Evolutionary conservation across 2,797 vertebrate species (phyloP).

Genomic region (Hemibagrus guttatus): DNA sequence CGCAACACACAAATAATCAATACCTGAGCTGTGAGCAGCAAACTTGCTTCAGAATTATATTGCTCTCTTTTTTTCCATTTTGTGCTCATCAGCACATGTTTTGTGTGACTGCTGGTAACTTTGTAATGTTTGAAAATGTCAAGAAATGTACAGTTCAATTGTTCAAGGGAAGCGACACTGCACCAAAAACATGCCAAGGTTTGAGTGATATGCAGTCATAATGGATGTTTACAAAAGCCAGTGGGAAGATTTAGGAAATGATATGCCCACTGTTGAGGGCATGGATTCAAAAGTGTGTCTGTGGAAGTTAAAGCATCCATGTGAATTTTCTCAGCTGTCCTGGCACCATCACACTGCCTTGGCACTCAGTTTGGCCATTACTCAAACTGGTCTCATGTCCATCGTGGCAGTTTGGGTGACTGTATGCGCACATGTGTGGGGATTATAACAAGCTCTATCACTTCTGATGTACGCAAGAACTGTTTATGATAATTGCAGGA

Average conservation of each 20-base stretch:
- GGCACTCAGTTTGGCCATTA: constrained; percentile 39
- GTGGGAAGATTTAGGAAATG: constrained; percentile 12
- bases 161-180: constrained; percentile 79
- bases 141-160: constrained; percentile 86
- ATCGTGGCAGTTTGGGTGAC: constrained; percentile 43
- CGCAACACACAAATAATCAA: constrained; percentile 99
- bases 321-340: constrained; percentile 63
- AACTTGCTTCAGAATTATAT: constrained; percentile 99
- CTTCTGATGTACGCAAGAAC: background rate
- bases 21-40: constrained; percentile 88
- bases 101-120: constrained; percentile 83
- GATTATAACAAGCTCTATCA: background rate
- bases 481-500: background rate
- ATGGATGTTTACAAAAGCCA: constrained; percentile 22
- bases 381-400: constrained; percentile 41
- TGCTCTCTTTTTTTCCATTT: constrained; percentile 91
- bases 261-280: constrained; percentile 29
- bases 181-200: background rate
- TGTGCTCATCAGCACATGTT: constrained; percentile 99
- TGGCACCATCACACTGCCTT: constrained; percentile 37
- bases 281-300: constrained; percentile 48
- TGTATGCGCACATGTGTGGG: background rate
- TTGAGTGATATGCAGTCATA: background rate
- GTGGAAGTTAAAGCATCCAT: constrained; percentile 61
- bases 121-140: constrained; percentile 82